These are phyloP conservation scores for Trogon surrucura DNA, from an alignment of 2,113 vertebrate genomes.

Conservation along the genomic window DNA sequence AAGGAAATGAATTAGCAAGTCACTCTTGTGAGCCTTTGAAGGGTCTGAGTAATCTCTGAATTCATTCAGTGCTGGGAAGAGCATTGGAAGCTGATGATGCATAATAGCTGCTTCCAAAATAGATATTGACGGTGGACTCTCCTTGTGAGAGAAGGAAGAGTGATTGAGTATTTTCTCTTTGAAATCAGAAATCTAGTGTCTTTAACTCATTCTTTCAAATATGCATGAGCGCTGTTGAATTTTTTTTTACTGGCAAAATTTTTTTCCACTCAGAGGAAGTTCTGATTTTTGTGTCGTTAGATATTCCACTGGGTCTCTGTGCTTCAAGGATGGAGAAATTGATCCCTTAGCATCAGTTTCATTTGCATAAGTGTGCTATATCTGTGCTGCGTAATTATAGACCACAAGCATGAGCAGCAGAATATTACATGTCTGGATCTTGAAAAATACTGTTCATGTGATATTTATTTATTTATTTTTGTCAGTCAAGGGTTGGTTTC, in stretches of 20 bases:
- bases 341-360: not conserved
- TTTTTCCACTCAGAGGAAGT: not conserved
- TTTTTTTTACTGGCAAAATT: not conserved
- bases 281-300: not conserved
- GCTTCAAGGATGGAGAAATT: not conserved
- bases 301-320: not conserved
- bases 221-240: not conserved
- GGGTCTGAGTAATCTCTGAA: not conserved
- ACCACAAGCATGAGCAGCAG: not conserved
- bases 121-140: not conserved
- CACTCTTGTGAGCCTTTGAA: not conserved
- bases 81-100: not conserved
- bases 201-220: not conserved
- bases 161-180: not conserved
- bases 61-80: not conserved
- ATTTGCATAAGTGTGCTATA: conserved; percentile 31
- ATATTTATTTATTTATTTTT: not conserved
- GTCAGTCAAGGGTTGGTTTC: not conserved
- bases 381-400: conserved; percentile 1
- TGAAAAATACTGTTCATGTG: not conserved
- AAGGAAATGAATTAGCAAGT: not conserved
- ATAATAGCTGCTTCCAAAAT: not conserved
- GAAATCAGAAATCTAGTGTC: not conserved
- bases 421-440: not conserved
- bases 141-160: not conserved